Conservation (phyloP, 2,113 vertebrate genomes). For the Guaruba guarouba region DNA sequence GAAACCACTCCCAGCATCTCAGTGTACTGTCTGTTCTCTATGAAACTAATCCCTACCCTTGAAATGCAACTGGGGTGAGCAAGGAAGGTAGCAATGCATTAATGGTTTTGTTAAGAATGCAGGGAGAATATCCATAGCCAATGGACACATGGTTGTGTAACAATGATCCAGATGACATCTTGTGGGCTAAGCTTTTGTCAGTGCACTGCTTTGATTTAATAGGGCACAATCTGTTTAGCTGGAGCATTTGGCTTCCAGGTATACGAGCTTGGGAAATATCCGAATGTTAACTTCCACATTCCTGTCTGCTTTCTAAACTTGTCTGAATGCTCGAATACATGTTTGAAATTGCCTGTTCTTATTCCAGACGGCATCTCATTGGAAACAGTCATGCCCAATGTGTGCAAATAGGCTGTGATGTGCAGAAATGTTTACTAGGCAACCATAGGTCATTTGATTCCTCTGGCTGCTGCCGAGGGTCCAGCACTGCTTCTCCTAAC, state of each 20-base stretch:
- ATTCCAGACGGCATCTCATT: slow-evolving; percentile 44
- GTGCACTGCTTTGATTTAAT: slow-evolving; percentile 2
- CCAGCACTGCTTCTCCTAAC: not conserved
- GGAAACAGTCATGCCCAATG: slow-evolving; percentile 9
- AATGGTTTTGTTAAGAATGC: not conserved
- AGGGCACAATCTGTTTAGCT: slow-evolving; percentile 45
- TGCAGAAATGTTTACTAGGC: not conserved
- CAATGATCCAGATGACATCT: not conserved
- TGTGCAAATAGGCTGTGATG: not conserved
- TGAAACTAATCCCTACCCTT: not conserved
- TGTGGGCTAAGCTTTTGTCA: slow-evolving; percentile 16
- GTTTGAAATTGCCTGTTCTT: not conserved
- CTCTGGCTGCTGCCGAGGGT: not conserved
- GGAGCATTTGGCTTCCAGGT: slow-evolving; percentile 42
- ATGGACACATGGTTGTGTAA: not conserved
- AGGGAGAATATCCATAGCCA: not conserved
- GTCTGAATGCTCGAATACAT: not conserved
- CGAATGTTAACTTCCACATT: not conserved
- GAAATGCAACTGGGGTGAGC: not conserved
- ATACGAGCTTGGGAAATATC: not conserved
- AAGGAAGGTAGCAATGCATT: not conserved
- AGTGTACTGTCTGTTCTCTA: not conserved
- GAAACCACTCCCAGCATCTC: not conserved
- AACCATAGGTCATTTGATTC: slow-evolving; percentile 2
- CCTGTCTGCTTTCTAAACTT: not conserved